Conservation (phyloP, 2,797 vertebrate species). For the Gymnodraco acuticeps region DNA sequence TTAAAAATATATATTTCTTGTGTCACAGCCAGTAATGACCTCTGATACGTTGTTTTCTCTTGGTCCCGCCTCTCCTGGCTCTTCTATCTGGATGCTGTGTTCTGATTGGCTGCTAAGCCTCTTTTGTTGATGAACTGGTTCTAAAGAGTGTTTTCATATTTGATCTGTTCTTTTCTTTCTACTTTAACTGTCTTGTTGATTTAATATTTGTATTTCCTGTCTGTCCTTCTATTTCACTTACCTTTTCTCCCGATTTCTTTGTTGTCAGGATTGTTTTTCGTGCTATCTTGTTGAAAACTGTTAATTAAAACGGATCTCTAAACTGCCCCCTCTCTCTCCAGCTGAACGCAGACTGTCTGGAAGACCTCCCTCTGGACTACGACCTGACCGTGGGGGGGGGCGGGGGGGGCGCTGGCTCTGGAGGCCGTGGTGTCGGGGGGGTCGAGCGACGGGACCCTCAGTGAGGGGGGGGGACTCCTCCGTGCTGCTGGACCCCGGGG, state of each 20-base stretch:
- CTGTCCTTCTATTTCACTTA: too few species aligned
- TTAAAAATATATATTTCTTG: too few species aligned
- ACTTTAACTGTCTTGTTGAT: too few species aligned
- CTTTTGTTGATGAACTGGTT: background rate
- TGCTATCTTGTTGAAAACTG: too few species aligned
- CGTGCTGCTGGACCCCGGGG: conserved; percentile 88
- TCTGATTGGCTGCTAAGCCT: conserved; percentile 27
- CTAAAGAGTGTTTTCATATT: too few species aligned
- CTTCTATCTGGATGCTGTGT: background rate
- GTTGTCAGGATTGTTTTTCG: too few species aligned
- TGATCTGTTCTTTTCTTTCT: too few species aligned
- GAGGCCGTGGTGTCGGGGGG: conserved; percentile 76
- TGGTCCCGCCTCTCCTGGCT: background rate
- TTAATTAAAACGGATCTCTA: too few species aligned
- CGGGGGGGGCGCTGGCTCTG: conserved; percentile 62
- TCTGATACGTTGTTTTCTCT: background rate
- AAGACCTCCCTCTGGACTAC: conserved; percentile 92
- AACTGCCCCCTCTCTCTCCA: conserved; percentile 44
- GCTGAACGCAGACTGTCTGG: conserved; percentile 95
- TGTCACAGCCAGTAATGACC: too few species aligned
- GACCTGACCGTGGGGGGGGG: conserved; percentile 86
- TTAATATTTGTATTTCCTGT: too few species aligned
- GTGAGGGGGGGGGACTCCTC: conserved; percentile 85
- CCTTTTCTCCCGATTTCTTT: too few species aligned
- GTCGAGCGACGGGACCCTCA: conserved; percentile 89